These are phyloP conservation scores for Virgularia gustaviana DNA, from an alignment of 92 coral and sea anemone genomes.

Conservation along the genomic window DNA sequence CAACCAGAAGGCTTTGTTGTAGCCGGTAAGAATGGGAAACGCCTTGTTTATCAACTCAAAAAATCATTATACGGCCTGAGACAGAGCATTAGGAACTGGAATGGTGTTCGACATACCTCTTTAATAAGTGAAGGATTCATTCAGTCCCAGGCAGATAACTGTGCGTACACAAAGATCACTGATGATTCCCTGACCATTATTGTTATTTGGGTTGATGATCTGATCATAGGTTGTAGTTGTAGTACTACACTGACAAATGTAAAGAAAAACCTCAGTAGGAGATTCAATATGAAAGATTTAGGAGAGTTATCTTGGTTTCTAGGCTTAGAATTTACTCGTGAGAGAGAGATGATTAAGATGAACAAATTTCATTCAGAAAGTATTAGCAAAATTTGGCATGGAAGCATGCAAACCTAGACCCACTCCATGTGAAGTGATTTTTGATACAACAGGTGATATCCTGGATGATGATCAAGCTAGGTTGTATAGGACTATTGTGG, in stretches of 20 bases:
- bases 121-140: slow-evolving; percentile 9
- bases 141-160: background rate
- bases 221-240: slow-evolving; percentile 41
- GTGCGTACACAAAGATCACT: slow-evolving; percentile 1
- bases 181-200: background rate
- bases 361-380: background rate
- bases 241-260: background rate
- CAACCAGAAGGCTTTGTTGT: slow-evolving; percentile 12
- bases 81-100: slow-evolving; percentile 13
- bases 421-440: slow-evolving; percentile 1
- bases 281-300: background rate
- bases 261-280: background rate
- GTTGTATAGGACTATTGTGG: slow-evolving; percentile 21
- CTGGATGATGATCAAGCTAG: background rate
- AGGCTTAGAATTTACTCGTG: background rate
- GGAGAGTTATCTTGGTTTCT: slow-evolving; percentile 1
- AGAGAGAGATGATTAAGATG: background rate
- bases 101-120: background rate
- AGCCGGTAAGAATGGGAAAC: background rate
- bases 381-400: background rate
- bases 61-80: slow-evolving; percentile 9
- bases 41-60: background rate
- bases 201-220: slow-evolving; percentile 47
- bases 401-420: background rate
- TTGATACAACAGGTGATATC: background rate